Evolutionary conservation across 2,888 invertebrate species (phyloP).

Genomic region (Amphimallon solstitiale): DNA sequence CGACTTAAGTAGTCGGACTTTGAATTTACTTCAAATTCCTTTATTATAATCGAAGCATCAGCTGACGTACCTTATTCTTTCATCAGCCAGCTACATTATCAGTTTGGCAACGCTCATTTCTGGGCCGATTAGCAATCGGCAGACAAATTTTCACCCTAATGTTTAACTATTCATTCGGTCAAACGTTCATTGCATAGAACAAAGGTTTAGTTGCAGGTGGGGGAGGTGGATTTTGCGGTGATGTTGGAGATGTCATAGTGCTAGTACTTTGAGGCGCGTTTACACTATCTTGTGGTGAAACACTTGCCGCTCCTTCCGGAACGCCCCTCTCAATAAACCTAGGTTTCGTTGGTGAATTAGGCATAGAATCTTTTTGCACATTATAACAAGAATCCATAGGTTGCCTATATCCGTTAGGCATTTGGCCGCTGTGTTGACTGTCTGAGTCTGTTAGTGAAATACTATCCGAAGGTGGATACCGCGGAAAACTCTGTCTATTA

Average conservation of each 20-base stretch:
- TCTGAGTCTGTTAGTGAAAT: constrained; percentile 58
- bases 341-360: constrained; percentile 67
- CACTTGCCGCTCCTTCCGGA: constrained; percentile 79
- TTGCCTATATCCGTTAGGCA: constrained; percentile 55
- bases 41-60: not conserved
- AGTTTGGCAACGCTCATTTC: constrained; percentile 8
- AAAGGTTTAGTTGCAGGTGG: constrained; percentile 67
- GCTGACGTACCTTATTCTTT: not conserved
- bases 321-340: constrained; percentile 72
- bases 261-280: constrained; percentile 57
- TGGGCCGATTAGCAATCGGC: constrained; percentile 22
- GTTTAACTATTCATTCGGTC: constrained; percentile 73
- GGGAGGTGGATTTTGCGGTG: constrained; percentile 66
- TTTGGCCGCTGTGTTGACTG: constrained; percentile 54
- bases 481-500: constrained; percentile 58
- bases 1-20: constrained; percentile 7
- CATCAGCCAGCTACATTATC: constrained; percentile 17
- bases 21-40: constrained; percentile 20
- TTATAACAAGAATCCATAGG: constrained; percentile 49
- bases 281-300: constrained; percentile 72
- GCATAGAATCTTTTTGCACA: constrained; percentile 59
- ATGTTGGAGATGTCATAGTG: constrained; percentile 62
- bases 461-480: constrained; percentile 55
- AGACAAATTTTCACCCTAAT: constrained; percentile 43
- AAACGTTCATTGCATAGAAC: constrained; percentile 89